Percentiles rank a stretch among this genome's conserved stretches.
Conservation (phyloP, 1,140 invertebrate genomes). For the Papilio glaucus region DNA sequence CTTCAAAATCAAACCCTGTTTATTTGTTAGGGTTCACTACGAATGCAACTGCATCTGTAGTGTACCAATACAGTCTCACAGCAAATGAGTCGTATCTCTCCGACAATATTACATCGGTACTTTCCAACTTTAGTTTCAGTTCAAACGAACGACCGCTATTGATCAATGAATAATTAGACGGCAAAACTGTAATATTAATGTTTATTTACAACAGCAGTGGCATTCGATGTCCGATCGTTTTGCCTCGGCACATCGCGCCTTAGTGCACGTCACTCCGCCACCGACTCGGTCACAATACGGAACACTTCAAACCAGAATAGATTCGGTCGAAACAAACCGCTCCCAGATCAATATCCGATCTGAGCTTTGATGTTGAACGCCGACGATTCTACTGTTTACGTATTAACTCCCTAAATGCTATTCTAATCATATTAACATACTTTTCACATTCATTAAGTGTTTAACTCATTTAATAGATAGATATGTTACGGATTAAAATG, state of each 20-base stretch:
- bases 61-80: too few relatives aligned
- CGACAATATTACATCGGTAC: background rate
- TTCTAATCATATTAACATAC: slow-evolving; percentile 26
- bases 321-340: slow-evolving; percentile 47
- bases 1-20: too few relatives aligned
- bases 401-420: slow-evolving; percentile 37
- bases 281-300: slow-evolving; percentile 65
- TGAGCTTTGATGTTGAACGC: slow-evolving; percentile 36
- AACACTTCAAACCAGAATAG: slow-evolving; percentile 63
- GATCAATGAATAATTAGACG: slow-evolving; percentile 44
- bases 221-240: slow-evolving; percentile 54
- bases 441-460: slow-evolving; percentile 5
- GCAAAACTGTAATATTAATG: slow-evolving; percentile 48
- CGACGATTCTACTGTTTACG: slow-evolving; percentile 6
- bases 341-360: slow-evolving; percentile 40
- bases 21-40: too few relatives aligned
- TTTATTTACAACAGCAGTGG: slow-evolving; percentile 62
- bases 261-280: slow-evolving; percentile 59
- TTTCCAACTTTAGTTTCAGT: background rate
- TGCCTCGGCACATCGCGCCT: slow-evolving; percentile 50
- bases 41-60: too few relatives aligned
- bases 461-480: background rate
- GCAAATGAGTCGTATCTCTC: background rate
- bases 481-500: too few relatives aligned
- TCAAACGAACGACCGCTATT: background rate